These are phyloP conservation scores for Syrista parreyssii DNA, from an alignment of 2,888 invertebrate genomes.

Conservation along the genomic window DNA sequence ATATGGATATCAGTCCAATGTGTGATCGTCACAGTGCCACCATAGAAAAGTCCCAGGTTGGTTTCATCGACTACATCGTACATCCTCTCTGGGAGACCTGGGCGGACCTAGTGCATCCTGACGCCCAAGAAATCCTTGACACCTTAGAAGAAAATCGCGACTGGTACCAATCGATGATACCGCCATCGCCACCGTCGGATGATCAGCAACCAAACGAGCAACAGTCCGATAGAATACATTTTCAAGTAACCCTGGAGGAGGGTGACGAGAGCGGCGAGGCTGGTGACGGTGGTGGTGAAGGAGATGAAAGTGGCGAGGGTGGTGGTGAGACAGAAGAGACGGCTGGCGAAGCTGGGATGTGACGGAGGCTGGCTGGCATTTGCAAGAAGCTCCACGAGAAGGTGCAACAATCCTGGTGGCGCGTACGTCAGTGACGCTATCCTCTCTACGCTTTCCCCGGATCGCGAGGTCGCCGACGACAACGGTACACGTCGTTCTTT, in stretches of 20 bases:
- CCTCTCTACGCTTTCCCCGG: slow-evolving; percentile 15
- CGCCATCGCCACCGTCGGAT: slow-evolving; percentile 86
- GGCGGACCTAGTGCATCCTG: slow-evolving; percentile 99
- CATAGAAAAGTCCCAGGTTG: slow-evolving; percentile 98
- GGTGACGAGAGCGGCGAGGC: slow-evolving; percentile 78
- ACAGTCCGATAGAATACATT: slow-evolving; percentile 75
- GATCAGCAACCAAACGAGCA: slow-evolving; percentile 49
- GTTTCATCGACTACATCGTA: slow-evolving; percentile 99
- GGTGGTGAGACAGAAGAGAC: slow-evolving; percentile 66
- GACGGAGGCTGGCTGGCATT: slow-evolving; percentile 92
- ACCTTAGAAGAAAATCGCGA: slow-evolving; percentile 98
- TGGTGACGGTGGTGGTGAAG: slow-evolving; percentile 66
- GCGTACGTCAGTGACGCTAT: slow-evolving; percentile 76
- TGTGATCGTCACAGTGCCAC: slow-evolving; percentile 97
- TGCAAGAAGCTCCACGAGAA: slow-evolving; percentile 91
- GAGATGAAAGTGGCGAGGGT: slow-evolving; percentile 66
- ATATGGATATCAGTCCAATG: slow-evolving; percentile 99
- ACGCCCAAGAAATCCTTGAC: slow-evolving; percentile 97
- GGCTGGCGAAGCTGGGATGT: slow-evolving; percentile 77
- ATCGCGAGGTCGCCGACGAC: slow-evolving; percentile 16
- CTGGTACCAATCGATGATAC: slow-evolving; percentile 96
- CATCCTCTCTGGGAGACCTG: slow-evolving; percentile 99
- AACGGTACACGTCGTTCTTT: slow-evolving; percentile 15
- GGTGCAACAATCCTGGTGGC: slow-evolving; percentile 87
- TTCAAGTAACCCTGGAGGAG: slow-evolving; percentile 87